Percentiles rank a stretch among this genome's conserved stretches.
These are phyloP conservation scores for Aspidiotus rigidus DNA, from an alignment of 2,888 invertebrate species.

Conservation along the genomic window DNA sequence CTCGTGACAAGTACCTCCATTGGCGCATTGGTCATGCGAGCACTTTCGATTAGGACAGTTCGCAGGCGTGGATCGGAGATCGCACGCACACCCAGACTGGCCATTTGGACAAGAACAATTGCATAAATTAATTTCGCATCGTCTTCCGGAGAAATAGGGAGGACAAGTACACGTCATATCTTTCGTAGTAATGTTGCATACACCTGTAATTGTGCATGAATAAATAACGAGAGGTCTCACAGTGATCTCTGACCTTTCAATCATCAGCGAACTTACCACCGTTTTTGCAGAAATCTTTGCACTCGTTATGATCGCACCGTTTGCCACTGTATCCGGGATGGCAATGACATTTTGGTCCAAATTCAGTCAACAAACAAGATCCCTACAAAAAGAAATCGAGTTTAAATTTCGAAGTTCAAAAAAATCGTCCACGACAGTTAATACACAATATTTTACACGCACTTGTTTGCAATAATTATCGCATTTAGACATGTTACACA, in stretches of 20 bases:
- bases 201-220: slow-evolving; percentile 37
- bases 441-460: slow-evolving; percentile 16
- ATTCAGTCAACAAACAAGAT: slow-evolving; percentile 42
- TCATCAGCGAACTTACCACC: slow-evolving; percentile 20
- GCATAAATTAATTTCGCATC: slow-evolving; percentile 50
- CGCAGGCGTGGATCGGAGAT: slow-evolving; percentile 31
- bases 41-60: slow-evolving; percentile 34
- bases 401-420: slow-evolving; percentile 14
- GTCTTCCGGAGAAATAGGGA: slow-evolving; percentile 45
- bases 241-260: neutral
- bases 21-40: slow-evolving; percentile 45
- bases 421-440: neutral
- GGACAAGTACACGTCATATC: slow-evolving; percentile 46
- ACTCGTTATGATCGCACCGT: slow-evolving; percentile 52
- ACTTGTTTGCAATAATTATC: slow-evolving; percentile 43
- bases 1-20: slow-evolving; percentile 49
- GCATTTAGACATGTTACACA: slow-evolving; percentile 47
- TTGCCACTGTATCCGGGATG: slow-evolving; percentile 49
- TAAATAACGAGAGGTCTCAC: no score
- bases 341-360: slow-evolving; percentile 46
- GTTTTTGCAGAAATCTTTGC: slow-evolving; percentile 41
- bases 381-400: slow-evolving; percentile 41
- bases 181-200: slow-evolving; percentile 43
- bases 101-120: slow-evolving; percentile 41
- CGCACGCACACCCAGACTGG: slow-evolving; percentile 39